Conservation (phyloP, 2,797 vertebrate species). For the Sphenopsis melanotis region DNA sequence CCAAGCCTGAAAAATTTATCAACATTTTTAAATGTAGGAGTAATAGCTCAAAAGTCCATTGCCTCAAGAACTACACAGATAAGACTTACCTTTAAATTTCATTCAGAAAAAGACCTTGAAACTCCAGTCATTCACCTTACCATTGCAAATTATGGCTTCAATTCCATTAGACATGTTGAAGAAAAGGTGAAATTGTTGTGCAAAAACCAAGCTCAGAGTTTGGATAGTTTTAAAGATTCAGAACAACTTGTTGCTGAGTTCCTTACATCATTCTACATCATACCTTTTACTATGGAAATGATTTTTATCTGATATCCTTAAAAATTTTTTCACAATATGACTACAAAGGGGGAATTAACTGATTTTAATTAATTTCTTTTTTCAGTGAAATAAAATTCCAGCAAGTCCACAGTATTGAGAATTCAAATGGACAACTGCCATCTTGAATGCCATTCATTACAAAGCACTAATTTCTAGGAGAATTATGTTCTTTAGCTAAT, state of each 20-base stretch:
- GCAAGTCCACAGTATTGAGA: neutral
- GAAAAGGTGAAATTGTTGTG: neutral
- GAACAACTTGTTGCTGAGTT: neutral
- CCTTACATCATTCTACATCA: neutral
- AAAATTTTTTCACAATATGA: neutral
- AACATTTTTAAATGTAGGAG: neutral
- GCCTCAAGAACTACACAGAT: neutral
- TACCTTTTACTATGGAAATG: neutral
- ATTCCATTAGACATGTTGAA: neutral
- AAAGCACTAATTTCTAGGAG: neutral
- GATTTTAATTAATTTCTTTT: neutral
- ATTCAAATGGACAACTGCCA: neutral
- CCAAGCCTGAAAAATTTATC: neutral
- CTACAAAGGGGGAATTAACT: neutral
- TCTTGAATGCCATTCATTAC: neutral
- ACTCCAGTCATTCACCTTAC: neutral
- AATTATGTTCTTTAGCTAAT: neutral
- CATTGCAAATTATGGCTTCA: neutral
- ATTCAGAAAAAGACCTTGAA: neutral
- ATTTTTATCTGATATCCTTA: neutral
- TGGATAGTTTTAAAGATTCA: neutral
- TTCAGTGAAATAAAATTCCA: neutral
- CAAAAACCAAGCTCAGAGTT: neutral
- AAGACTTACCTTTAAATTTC: neutral
- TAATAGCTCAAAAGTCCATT: neutral